Conservation (phyloP, 2,797 vertebrate species). For the Neosilurus mollespiculum region DNA sequence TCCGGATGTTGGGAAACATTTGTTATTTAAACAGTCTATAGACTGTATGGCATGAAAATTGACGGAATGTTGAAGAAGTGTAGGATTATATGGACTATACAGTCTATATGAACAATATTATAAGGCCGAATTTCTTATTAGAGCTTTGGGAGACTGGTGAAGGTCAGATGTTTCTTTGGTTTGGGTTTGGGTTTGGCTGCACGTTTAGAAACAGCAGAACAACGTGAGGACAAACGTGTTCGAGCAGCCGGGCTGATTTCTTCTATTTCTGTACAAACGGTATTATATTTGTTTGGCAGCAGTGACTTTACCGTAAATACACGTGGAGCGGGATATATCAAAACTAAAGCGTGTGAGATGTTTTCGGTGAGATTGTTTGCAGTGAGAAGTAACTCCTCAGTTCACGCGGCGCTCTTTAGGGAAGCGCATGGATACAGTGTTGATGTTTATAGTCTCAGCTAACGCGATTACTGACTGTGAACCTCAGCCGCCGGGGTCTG, state of each 20-base stretch:
- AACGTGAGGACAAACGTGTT: not conserved
- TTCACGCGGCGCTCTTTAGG: not conserved
- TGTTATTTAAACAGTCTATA: not conserved
- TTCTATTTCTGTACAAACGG: not conserved
- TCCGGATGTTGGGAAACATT: not conserved
- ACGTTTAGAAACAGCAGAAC: not conserved
- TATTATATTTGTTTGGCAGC: not conserved
- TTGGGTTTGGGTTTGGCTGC: not conserved
- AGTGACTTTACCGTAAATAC: not conserved
- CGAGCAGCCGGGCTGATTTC: not conserved
- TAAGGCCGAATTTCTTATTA: not conserved
- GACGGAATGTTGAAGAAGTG: not conserved
- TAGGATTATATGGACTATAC: too few relatives aligned
- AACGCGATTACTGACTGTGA: not conserved
- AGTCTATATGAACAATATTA: too few relatives aligned
- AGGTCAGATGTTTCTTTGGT: too few relatives aligned
- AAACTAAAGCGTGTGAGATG: not conserved
- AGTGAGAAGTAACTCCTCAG: not conserved
- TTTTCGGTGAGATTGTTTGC: not conserved
- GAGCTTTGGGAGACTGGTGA: not conserved
- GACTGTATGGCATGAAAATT: not conserved
- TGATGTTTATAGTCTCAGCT: constrained; percentile 15
- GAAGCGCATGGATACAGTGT: not conserved
- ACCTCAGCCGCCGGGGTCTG: not conserved
- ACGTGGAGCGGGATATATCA: not conserved